These are phyloP conservation scores for Labrus mixtus DNA, from an alignment of 2,113 vertebrate species.

Conservation along the genomic window DNA sequence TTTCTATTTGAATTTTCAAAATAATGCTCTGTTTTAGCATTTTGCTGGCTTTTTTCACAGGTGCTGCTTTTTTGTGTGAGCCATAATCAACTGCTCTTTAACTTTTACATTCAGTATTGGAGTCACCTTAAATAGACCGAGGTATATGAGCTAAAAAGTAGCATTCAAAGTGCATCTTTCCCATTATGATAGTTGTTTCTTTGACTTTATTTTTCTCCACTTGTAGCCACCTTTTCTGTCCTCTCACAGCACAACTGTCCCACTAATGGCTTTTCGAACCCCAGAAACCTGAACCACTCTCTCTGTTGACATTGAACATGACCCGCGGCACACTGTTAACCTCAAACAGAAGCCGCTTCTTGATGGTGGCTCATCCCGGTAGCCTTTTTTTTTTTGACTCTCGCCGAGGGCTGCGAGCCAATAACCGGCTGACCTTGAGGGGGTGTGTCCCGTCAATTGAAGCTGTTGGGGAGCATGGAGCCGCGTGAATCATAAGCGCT, in stretches of 20 bases:
- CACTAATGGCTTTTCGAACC: constrained; percentile 20
- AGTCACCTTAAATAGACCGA: no score
- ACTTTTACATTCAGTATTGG: no score
- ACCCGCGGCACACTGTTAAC: constrained; percentile 47
- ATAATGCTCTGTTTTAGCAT: no score
- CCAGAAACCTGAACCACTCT: constrained; percentile 6
- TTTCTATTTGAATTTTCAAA: no score
- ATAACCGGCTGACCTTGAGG: constrained; percentile 46
- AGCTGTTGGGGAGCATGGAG: constrained; percentile 46
- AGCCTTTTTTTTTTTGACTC: constrained; percentile 44
- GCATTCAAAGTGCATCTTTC: no score
- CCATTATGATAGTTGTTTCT: not conserved
- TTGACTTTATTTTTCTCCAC: no score
- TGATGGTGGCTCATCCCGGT: constrained; percentile 25
- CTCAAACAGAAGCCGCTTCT: constrained; percentile 32
- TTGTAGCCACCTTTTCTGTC: not conserved
- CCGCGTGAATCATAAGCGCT: constrained; percentile 52
- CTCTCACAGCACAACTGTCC: not conserved
- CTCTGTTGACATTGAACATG: constrained; percentile 35
- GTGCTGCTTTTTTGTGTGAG: no score
- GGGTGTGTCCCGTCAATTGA: constrained; percentile 45
- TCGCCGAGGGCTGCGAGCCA: constrained; percentile 51
- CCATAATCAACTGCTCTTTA: no score
- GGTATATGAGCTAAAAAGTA: no score
- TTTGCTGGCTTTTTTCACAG: no score